phyloP scores from a whole-genome alignment of 2,113 vertebrate genomes.

The Morphnarchus princeps region DNA sequence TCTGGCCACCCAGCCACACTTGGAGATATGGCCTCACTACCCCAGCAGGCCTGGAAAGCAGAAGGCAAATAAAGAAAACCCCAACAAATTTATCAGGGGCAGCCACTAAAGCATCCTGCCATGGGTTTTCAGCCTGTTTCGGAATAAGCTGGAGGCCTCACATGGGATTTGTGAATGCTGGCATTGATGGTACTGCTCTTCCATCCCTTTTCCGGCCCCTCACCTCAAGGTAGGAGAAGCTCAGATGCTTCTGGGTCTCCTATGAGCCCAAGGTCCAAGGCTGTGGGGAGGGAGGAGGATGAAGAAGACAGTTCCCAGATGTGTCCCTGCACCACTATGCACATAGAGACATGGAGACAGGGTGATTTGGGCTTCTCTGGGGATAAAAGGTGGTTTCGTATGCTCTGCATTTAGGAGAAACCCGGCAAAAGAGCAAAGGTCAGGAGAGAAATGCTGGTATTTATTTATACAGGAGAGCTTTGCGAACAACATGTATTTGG shows the following conservation, averaged over 20 bases:
- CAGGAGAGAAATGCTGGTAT: slow-evolving; percentile 55
- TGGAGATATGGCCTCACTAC: not conserved
- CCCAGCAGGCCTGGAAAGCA: not conserved
- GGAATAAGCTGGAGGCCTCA: not conserved
- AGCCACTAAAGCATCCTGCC: not conserved
- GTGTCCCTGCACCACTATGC: no score
- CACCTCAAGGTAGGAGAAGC: not conserved
- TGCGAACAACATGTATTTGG: slow-evolving; percentile 31
- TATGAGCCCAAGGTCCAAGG: not conserved
- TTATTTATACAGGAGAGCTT: slow-evolving; percentile 61
- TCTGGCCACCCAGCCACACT: not conserved
- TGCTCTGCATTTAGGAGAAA: slow-evolving; percentile 65
- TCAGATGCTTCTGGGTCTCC: not conserved
- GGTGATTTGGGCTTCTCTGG: not conserved
- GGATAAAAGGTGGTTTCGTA: not conserved
- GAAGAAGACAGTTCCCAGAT: not conserved
- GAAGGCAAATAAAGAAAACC: not conserved
- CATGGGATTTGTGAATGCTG: not conserved
- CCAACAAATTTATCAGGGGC: not conserved
- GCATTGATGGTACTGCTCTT: not conserved
- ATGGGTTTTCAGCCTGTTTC: rapidly evolving
- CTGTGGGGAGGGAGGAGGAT: not conserved
- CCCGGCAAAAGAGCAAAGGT: slow-evolving; percentile 60
- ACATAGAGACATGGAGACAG: rapidly evolving
- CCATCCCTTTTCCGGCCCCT: not conserved